phyloP scores from a whole-genome alignment of 2,888 invertebrate genomes.

The Phyllotreta striolata region DNA sequence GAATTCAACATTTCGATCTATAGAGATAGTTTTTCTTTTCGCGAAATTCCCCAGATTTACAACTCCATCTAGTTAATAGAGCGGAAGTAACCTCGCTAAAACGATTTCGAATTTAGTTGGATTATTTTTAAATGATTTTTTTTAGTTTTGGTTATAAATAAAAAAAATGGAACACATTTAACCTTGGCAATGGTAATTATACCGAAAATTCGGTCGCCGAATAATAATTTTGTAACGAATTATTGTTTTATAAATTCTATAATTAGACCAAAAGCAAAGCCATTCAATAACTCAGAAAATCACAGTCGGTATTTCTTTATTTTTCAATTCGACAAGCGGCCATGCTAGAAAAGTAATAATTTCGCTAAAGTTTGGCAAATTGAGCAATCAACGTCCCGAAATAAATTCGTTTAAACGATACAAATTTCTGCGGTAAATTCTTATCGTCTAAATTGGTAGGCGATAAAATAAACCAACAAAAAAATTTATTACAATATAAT shows the following conservation, averaged over 20 bases:
- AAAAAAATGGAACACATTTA: constrained; percentile 15
- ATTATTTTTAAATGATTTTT: constrained; percentile 16
- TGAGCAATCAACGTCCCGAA: background rate
- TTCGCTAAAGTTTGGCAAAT: constrained; percentile 6
- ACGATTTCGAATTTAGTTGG: too few relatives aligned
- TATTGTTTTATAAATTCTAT: constrained; percentile 6
- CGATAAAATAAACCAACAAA: too few relatives aligned
- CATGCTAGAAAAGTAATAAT: constrained; percentile 6
- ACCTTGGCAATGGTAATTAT: constrained; percentile 23
- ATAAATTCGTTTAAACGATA: constrained; percentile 2
- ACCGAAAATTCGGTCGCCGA: background rate
- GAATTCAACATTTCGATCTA: too few relatives aligned
- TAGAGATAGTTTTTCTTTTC: constrained; percentile 1
- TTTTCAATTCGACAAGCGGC: background rate
- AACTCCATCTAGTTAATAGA: background rate
- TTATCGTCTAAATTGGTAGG: too few relatives aligned
- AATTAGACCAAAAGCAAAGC: constrained; percentile 3
- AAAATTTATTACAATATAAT: too few relatives aligned
- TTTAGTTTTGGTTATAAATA: constrained; percentile 27
- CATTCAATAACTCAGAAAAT: too few relatives aligned
- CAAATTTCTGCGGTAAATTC: background rate
- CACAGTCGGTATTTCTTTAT: background rate
- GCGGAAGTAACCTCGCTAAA: too few relatives aligned
- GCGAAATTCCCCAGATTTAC: background rate
- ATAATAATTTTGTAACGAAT: background rate